phyloP scores from a whole-genome alignment of 2,113 vertebrate species.

The Pluvialis apricaria region DNA sequence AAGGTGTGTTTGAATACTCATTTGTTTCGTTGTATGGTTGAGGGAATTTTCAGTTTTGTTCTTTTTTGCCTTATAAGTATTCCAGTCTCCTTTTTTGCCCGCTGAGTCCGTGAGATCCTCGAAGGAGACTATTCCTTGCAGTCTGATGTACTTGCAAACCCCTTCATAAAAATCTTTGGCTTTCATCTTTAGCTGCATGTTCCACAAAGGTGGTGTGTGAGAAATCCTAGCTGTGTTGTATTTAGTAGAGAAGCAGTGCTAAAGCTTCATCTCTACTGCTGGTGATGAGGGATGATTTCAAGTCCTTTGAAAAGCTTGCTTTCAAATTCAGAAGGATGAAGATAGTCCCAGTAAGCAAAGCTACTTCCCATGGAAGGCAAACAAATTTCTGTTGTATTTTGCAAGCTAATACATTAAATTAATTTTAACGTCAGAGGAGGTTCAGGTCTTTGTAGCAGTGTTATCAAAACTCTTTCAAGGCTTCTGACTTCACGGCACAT shows the following conservation, averaged over 20 bases:
- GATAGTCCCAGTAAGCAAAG: neutral
- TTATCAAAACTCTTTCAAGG: neutral
- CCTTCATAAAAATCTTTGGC: neutral
- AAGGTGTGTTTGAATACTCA: neutral
- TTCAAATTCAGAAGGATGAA: neutral
- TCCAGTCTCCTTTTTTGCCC: neutral
- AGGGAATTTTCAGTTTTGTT: neutral
- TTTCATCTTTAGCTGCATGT: neutral
- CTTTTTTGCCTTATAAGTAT: neutral
- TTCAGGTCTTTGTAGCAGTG: neutral
- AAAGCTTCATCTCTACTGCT: neutral
- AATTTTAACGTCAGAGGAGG: neutral
- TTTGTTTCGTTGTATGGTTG: neutral
- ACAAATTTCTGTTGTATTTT: neutral
- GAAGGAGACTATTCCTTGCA: neutral
- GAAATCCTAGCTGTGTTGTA: neutral
- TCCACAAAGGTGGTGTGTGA: neutral
- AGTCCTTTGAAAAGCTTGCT: neutral
- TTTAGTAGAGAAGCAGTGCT: neutral
- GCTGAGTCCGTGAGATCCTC: neutral
- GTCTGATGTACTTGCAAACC: neutral
- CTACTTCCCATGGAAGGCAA: neutral
- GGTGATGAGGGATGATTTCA: neutral
- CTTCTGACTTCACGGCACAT: neutral
- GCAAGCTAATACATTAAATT: neutral